phyloP scores from a whole-genome alignment of 2,888 invertebrate species.

The Andrena marginata region DNA sequence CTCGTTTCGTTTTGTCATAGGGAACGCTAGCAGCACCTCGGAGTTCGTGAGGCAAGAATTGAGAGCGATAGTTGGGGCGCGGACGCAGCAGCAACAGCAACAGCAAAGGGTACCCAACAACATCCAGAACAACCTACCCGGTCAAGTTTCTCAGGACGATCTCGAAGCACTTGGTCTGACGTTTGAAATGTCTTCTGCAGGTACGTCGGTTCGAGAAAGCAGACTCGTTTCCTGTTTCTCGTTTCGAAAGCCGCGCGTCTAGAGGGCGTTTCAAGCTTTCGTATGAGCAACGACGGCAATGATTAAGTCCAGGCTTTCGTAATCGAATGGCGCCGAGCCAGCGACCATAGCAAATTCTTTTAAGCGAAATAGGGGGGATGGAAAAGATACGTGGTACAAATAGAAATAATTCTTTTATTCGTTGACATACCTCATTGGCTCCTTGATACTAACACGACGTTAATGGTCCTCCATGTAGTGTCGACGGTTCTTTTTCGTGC shows the following conservation, averaged over 20 bases:
- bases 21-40: constrained; percentile 87
- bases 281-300: not conserved
- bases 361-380: not conserved
- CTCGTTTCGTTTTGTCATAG: constrained; percentile 79
- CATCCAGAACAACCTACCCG: constrained; percentile 81
- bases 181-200: constrained; percentile 89
- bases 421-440: constrained; percentile 15
- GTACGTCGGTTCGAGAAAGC: constrained; percentile 83
- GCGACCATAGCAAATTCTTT: not conserved
- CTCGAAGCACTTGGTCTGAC: constrained; percentile 90
- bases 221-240: not conserved
- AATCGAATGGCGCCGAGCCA: not conserved
- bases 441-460: constrained; percentile 24
- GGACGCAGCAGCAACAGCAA: constrained; percentile 86
- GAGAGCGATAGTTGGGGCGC: constrained; percentile 94
- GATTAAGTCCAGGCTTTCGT: not conserved
- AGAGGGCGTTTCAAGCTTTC: not conserved
- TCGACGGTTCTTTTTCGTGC: not conserved
- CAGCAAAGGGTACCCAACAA: constrained; percentile 84
- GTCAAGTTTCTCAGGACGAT: constrained; percentile 87
- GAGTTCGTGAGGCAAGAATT: constrained; percentile 97
- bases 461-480: constrained; percentile 5
- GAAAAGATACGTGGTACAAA: not conserved
- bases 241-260: not conserved
- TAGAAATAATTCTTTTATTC: not conserved